These are phyloP conservation scores for Mesorhabditis spiculigera DNA, from an alignment of 2,888 invertebrate species.

Conservation along the genomic window DNA sequence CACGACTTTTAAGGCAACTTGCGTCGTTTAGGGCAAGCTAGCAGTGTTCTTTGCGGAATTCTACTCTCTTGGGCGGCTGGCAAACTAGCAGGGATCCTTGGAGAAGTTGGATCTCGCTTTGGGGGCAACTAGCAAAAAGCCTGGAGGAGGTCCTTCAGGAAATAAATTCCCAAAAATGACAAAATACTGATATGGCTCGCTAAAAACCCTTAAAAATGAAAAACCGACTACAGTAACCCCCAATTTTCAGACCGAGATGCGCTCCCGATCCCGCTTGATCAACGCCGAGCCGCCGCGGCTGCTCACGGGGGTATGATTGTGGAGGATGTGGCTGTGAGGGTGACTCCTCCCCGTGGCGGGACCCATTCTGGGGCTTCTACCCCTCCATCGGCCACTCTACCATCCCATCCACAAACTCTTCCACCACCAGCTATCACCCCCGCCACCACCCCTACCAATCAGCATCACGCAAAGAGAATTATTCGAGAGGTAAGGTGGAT, in stretches of 20 bases:
- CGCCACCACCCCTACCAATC: conserved; percentile 14
- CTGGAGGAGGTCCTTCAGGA: background rate
- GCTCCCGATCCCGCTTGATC: conserved; percentile 20
- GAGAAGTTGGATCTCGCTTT: background rate
- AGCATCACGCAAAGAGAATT: background rate
- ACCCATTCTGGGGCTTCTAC: background rate
- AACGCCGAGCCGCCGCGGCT: background rate
- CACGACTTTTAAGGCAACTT: too few relatives aligned
- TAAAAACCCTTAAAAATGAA: too few relatives aligned
- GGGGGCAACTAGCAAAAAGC: background rate
- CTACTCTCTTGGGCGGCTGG: too few relatives aligned
- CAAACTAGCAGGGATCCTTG: too few relatives aligned
- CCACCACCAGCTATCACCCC: conserved; percentile 19
- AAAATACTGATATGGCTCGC: too few relatives aligned
- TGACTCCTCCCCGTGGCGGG: conserved; percentile 16
- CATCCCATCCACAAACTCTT: conserved; percentile 10
- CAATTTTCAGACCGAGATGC: conserved; percentile 15
- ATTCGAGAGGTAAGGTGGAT: background rate
- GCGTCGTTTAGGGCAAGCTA: too few relatives aligned
- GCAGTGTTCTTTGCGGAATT: too few relatives aligned
- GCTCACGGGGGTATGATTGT: conserved; percentile 10
- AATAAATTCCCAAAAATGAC: background rate
- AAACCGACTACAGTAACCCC: background rate
- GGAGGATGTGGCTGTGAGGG: conserved; percentile 11
- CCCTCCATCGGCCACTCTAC: conserved; percentile 6